Base-by-base conservation (phyloP, 2,113 vertebrate species). In the Lanius ludovicianus region DNA sequence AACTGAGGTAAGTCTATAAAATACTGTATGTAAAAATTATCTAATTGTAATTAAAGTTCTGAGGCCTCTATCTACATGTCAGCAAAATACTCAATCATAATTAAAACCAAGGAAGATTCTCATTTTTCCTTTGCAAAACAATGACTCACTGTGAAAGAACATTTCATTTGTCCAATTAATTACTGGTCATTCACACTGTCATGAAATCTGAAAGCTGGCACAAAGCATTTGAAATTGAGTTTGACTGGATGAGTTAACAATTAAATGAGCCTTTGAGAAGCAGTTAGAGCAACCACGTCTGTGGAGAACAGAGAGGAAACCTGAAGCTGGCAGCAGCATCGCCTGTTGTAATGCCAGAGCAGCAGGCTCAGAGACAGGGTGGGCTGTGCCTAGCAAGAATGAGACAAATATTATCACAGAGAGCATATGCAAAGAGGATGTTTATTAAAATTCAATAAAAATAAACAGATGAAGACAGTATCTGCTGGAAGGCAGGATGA, bases 171-270 rank as follows among this genome's bases (percentile, higher is more conserved):
- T 75, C 60, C 60, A 81, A 42, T 80, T 69, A 88, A 80, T 90
- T 88, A 94, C 53, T 67, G 42, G 21, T 81, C 63, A 92, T 77
- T 92, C 60, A 77, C 24, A 71, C 47, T 70, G 19, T 77, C 77
- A 87, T 33, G 44, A 91, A 91, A 94, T 49, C 80, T 81, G 70
- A 81, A 93, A 76, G 64, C 22, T 88, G 49, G 39, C 67, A 95
- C 67, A 90, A 76, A 92, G 44, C 19, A 35, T 41, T 56, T 84
- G 39, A 68, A 80, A 91, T 52, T 81, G 41, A 79, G 63, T 69
- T 92, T 88, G 75, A 7, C 39, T 76, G 44, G 27, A 78, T 67
- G 62, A 92, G 73, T 68, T 91, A 78, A 82, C 57, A 87, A 64
- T 44, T 81, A 84, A 49, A 78, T 33, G 44, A 92, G 56, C 24